Base-by-base conservation (phyloP, 2,113 vertebrate genomes). In the Cranoglanis bouderius region DNA sequence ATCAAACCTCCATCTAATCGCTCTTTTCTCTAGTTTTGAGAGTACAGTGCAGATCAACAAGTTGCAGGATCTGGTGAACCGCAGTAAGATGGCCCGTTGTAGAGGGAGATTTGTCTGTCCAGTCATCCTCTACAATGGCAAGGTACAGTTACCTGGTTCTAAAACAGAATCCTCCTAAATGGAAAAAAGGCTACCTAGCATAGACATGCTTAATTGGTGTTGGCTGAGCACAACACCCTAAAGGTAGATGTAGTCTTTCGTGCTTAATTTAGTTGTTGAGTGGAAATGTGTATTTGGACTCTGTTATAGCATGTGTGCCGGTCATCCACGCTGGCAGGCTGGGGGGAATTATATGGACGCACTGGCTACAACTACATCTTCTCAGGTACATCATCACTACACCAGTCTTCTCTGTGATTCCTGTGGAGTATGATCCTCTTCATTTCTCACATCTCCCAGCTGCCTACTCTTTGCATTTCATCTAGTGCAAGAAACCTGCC, bases 281-380 rank as follows among this genome's bases (percentile, higher is more conserved):
- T 82, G 43, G 32, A 57, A 32, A 21, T 82, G n/a, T 65, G 32
- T 82, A 85, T 72, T 72, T 67, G 35, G 16, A 21, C 5, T 86
- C 14, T 78, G 18, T 91, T 91, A 63, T 93, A 99, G 98, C 98
- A 99, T 91, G 98, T 99, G 77, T 99, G 98, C 93, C 97, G 98
- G 75, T 99, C 98, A 0, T 98, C 98, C 81, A 99, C 98, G 0
- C 94, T 99, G 92, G 98, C 98, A 0, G 98, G 98, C 86, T 99
- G 98, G 98, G 98, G 98, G 46, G 98, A 99, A 92, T 94, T 99
- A 67, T 99, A 99, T 10, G 98, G 98, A 89, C 97, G 98, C 77
- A 99, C 98, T 5, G 97, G 98, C 80, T 99, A 99, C 94, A 99
- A 99, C 94, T 99, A 99, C 65, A 98, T 99, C 93, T 99, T 99